Evolutionary conservation across 2,113 vertebrate genomes (phyloP).

Genomic region (Lophochroa leadbeateri): DNA sequence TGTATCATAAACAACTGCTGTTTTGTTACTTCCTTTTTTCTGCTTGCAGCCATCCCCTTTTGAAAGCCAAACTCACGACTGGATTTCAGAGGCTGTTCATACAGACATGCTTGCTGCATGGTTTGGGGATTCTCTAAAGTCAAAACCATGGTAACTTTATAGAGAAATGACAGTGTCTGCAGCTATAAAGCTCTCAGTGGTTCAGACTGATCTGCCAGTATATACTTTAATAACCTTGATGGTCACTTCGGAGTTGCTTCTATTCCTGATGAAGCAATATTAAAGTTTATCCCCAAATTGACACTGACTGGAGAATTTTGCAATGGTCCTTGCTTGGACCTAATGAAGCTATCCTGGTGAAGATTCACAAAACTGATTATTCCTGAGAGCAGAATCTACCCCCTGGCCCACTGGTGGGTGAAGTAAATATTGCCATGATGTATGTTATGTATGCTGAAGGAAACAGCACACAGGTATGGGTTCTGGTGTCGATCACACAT

Average conservation of each 20-base stretch:
- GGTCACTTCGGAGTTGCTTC: neutral
- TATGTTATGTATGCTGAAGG: neutral
- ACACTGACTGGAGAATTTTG: neutral
- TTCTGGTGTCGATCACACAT: neutral
- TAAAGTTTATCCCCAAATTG: neutral
- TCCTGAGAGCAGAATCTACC: neutral
- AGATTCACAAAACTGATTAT: neutral
- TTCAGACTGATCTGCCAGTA: neutral
- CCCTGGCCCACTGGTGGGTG: neutral
- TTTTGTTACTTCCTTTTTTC: conserved; percentile 38
- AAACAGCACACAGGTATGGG: neutral
- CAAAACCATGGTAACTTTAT: neutral
- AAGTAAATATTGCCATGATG: neutral
- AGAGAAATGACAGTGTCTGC: neutral
- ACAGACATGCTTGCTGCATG: neutral
- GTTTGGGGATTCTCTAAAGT: neutral
- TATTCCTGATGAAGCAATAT: neutral
- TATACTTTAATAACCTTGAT: neutral
- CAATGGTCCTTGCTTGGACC: neutral
- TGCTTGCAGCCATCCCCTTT: neutral
- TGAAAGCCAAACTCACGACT: neutral
- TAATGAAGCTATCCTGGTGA: neutral
- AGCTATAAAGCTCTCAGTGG: conserved; percentile 13
- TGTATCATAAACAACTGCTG: conserved; percentile 27
- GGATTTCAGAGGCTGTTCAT: neutral